phyloP scores from a whole-genome alignment of 2,888 invertebrate species.

The Desoria tigrina region DNA sequence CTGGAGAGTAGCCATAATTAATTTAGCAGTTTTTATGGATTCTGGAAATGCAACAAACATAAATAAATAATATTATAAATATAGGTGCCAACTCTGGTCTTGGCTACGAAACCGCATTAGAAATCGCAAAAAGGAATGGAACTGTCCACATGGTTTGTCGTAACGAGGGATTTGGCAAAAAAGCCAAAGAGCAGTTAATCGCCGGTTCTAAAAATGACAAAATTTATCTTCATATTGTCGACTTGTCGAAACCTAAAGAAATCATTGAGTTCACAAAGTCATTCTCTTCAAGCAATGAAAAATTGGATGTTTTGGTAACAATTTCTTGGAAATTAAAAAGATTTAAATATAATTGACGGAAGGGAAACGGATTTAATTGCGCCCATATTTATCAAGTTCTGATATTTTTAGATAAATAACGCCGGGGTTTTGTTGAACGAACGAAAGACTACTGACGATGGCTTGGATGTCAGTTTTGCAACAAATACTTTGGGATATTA shows the following conservation, averaged over 20 bases:
- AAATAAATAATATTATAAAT: too few species aligned
- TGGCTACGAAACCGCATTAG: slow-evolving; percentile 58
- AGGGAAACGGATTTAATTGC: too few species aligned
- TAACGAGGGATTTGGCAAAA: slow-evolving; percentile 57
- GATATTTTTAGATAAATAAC: slow-evolving; percentile 58
- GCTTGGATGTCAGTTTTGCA: slow-evolving; percentile 60
- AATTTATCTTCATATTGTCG: slow-evolving; percentile 58
- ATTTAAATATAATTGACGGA: too few species aligned
- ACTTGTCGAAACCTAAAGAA: slow-evolving; percentile 58
- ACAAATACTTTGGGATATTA: slow-evolving; percentile 60
- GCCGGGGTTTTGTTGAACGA: slow-evolving; percentile 60
- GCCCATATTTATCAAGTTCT: neutral
- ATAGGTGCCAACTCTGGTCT: slow-evolving; percentile 57
- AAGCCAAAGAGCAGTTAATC: slow-evolving; percentile 56
- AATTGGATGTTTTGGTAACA: slow-evolving; percentile 58
- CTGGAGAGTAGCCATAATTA: too few species aligned
- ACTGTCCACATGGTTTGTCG: slow-evolving; percentile 60
- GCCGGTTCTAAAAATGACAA: slow-evolving; percentile 57
- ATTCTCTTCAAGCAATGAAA: slow-evolving; percentile 55
- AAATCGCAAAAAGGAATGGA: slow-evolving; percentile 59
- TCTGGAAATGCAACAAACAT: too few species aligned
- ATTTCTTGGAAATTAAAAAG: too few species aligned
- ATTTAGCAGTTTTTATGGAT: too few species aligned
- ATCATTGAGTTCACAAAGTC: slow-evolving; percentile 57
- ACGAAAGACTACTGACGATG: slow-evolving; percentile 56